A percentile compares a stretch with the other conserved stretches of the same genome.
Conservation (phyloP, 2,888 invertebrate species). For the Erpobdella octoculata region DNA sequence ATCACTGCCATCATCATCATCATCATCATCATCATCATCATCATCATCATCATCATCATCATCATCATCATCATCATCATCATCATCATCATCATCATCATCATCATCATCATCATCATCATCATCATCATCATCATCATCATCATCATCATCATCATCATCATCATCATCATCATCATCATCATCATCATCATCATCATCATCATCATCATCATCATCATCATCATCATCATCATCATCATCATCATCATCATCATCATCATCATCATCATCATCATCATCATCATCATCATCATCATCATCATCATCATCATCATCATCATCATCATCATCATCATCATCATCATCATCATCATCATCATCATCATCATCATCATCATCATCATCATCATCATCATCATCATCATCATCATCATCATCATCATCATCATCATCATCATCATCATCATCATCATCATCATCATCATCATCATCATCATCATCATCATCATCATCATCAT, state of each 20-base stretch:
- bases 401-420: slow-evolving; percentile 18
- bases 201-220: background rate
- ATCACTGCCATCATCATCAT: background rate
- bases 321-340: slow-evolving; percentile 26
- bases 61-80: background rate
- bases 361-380: slow-evolving; percentile 21
- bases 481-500: background rate
- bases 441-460: slow-evolving; percentile 22
- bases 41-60: slow-evolving; percentile 14
- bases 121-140: slow-evolving; percentile 23
- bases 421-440: slow-evolving; percentile 15
- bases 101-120: slow-evolving; percentile 24
- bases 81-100: background rate
- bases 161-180: background rate
- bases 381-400: slow-evolving; percentile 17
- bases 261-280: no score
- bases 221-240: background rate
- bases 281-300: slow-evolving; percentile 23
- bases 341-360: slow-evolving; percentile 15
- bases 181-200: background rate
- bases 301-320: slow-evolving; percentile 23
- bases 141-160: slow-evolving; percentile 9
- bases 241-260: slow-evolving; percentile 11
- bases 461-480: no score
- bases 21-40: slow-evolving; percentile 14